Evolutionary conservation across 2,113 vertebrate species (phyloP).

Genomic region (Lepisosteus osseus): DNA sequence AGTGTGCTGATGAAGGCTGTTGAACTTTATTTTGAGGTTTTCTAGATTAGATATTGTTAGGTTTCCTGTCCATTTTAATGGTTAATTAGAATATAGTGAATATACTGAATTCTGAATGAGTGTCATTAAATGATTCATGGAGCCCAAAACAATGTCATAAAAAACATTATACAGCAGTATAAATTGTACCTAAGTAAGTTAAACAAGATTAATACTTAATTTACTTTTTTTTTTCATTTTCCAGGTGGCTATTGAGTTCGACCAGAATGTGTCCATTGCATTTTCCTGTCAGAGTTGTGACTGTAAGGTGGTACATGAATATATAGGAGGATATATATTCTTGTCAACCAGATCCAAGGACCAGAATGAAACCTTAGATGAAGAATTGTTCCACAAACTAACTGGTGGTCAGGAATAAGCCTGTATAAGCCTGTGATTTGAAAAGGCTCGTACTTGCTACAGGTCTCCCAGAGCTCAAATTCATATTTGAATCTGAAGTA

Average conservation of each 20-base stretch:
- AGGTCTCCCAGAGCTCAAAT: neutral
- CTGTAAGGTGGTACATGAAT: constrained; percentile 93
- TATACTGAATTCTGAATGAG: too few relatives aligned
- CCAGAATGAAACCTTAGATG: constrained; percentile 91
- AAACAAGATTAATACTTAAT: too few relatives aligned
- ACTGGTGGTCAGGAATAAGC: constrained; percentile 89
- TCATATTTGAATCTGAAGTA: neutral
- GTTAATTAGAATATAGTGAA: too few relatives aligned
- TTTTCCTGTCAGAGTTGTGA: constrained; percentile 87
- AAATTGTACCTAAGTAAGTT: too few relatives aligned
- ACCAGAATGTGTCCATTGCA: constrained; percentile 83
- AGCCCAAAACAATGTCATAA: too few relatives aligned
- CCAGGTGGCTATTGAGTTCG: constrained; percentile 92
- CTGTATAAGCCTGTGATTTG: neutral
- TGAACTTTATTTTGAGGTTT: too few relatives aligned
- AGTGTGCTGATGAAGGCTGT: too few relatives aligned
- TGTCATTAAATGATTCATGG: too few relatives aligned
- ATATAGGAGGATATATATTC: constrained; percentile 97
- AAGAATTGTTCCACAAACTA: constrained; percentile 95
- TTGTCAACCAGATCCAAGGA: constrained; percentile 93
- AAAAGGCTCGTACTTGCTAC: neutral
- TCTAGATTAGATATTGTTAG: too few relatives aligned
- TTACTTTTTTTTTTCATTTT: constrained; percentile 31
- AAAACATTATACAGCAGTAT: too few relatives aligned
- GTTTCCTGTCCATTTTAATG: too few relatives aligned